Evolutionary conservation across 2,888 invertebrate genomes (phyloP), one percentile per base, ranked within the genome.

Genomic region (Sicus ferrugineus): DNA sequence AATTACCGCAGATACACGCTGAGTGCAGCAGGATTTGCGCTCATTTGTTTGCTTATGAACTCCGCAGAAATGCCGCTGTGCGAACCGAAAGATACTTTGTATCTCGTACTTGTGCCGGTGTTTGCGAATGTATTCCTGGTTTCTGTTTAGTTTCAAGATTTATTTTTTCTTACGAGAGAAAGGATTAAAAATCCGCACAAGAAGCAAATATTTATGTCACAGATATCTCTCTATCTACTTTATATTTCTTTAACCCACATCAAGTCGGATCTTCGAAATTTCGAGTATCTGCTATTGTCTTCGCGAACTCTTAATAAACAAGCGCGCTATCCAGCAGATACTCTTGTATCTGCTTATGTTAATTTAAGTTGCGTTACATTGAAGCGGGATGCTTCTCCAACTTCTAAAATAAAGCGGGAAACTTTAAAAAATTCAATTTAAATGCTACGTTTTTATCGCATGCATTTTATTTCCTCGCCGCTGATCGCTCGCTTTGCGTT

Each of bases 1-100:
- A 75, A 75, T 75, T 75, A 74, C 73, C 72, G 70, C 73, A 73
- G 70, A 72, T 74, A 72, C 59, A n/a, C n/a, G 42, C 14, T 28
- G n/a, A 48, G 62, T 26, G 48, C 59, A 16, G 4, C 42, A n/a
- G 1, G 9, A 34, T 34, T 9, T 42, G 42, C 14, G 42, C n/a
- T 14, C 42, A 42, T 9, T 16, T 9, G 16, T 16, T 9, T 9
- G 42, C 42, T 4, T n/a, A 9, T n/a, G n/a, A n/a, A n/a, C n/a
- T n/a, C n/a, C n/a, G n/a, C n/a, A n/a, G n/a, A n/a, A n/a, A n/a
- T n/a, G n/a, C n/a, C n/a, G n/a, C n/a, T n/a, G n/a, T n/a, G n/a
- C 5, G 4, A n/a, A 42, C 7, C 42, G 42, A 42, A 4, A 42
- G n/a, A n/a, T n/a, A n/a, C n/a, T 6, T 7, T 42, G 42, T 9